Evolutionary conservation across 2,113 vertebrate species (phyloP), one percentile per base, ranked within the genome.

Genomic region (Synchiropus splendidus): DNA sequence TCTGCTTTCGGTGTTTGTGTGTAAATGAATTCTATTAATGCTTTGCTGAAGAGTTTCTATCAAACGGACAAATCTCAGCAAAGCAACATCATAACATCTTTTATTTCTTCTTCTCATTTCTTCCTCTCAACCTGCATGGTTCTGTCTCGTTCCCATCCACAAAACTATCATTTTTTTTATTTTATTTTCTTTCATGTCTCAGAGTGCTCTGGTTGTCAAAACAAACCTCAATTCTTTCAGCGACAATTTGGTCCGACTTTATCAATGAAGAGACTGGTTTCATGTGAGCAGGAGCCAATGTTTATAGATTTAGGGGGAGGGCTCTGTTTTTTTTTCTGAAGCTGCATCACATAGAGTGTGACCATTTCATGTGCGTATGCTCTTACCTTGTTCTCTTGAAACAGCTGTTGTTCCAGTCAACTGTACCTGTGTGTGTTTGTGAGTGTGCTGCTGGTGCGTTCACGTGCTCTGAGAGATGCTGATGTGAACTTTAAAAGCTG

Each of bases 191-290:
- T 63, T 61, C 70, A 66, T 57, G 39, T 27, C 53, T 42, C 17
- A 12, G 17, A 74, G 72, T 64, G 61, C 56, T 79, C 62, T 69
- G 64, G 72, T 74, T 74, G 71, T 80, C 70, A 58, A 39, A 33
- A 50, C 72, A 62, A 47, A 31, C 45, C 48, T 48, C 31, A 41
- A 34, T 27, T 33, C 33, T 41, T 39, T 53, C 41, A 31, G 9
- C 39, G 31, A 53, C 31, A 48, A 11, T 17, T 10, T 33, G 30
- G 27, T 32, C 42, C 8, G 2, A 15, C 13, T n/a, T n/a, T n/a
- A n/a, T n/a, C n/a, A n/a, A n/a, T n/a, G n/a, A n/a, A n/a, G n/a
- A n/a, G n/a, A n/a, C n/a, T n/a, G n/a, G n/a, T n/a, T n/a, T n/a
- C n/a, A n/a, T n/a, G n/a, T n/a, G n/a, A n/a, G n/a, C n/a, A n/a